Evolutionary conservation across 2,113 vertebrate genomes (phyloP).

Genomic region (Ornithorhynchus anatinus): DNA sequence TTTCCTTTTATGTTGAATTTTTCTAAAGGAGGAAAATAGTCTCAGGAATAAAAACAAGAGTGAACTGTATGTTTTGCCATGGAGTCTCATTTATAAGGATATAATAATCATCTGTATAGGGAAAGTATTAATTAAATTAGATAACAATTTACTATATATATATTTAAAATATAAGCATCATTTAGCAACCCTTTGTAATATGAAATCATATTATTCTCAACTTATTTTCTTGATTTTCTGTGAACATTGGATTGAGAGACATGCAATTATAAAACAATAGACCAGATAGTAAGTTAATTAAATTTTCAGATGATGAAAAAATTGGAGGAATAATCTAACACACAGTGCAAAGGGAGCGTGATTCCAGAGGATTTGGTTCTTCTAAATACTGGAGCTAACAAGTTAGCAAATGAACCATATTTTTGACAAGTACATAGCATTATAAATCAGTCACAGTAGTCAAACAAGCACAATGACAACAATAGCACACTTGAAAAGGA

Average conservation of each 20-base stretch:
- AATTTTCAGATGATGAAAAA: slow-evolving; percentile 20
- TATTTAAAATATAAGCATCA: neutral
- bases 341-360: neutral
- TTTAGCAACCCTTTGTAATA: slow-evolving; percentile 1
- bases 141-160: slow-evolving; percentile 21
- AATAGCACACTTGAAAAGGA: neutral
- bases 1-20: slow-evolving; percentile 30
- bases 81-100: slow-evolving; percentile 32
- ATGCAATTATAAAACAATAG: slow-evolving; percentile 23
- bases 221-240: slow-evolving; percentile 11
- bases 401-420: slow-evolving; percentile 33
- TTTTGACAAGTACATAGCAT: slow-evolving; percentile 29
- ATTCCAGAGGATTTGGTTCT: neutral
- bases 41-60: slow-evolving; percentile 8
- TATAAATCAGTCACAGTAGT: slow-evolving; percentile 14
- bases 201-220: slow-evolving; percentile 23
- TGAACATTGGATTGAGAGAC: slow-evolving; percentile 12
- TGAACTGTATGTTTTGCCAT: slow-evolving; percentile 1
- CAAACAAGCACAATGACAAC: neutral
- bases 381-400: neutral
- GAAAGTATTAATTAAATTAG: slow-evolving; percentile 43
- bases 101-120: slow-evolving; percentile 25
- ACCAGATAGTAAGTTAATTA: slow-evolving; percentile 24
- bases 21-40: neutral
- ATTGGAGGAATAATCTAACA: neutral